Evolutionary conservation across 35 echinoderm and acorn worm genomes (phyloP), one percentile per base, ranked within the genome.

Genomic region (Amphiura filiformis): DNA sequence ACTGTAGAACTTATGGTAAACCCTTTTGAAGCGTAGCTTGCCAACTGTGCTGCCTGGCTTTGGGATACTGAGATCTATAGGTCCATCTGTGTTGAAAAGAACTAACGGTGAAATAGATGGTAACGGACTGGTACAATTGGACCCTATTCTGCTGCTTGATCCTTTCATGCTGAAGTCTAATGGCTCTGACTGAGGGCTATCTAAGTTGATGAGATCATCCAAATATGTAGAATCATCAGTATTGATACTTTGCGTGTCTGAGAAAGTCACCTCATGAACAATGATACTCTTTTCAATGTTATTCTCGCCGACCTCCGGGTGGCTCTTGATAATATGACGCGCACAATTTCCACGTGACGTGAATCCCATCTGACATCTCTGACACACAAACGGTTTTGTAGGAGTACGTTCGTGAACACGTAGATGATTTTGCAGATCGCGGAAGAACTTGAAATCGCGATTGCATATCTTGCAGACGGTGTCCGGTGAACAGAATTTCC

Each of bases 361-460:
- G 57, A 99, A 99, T 34, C 93, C 93, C 44, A 89, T 94, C 23
- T 87, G 91, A 65, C 96, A 99, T 34, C 86, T 80, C n/a, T 84
- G 91, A 57, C 96, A 99, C 31, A 84, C 81, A 47, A 89, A 99
- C 0, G 92, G 89, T 80, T 99, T 99, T 20, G 78, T 82, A 13
- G 87, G 90, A 15, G 93, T 95, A 36, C 89, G 90, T 61, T 94
- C 89, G 65, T 99, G 96, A 61, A 94, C 86, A 28, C 93, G 87
- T 86, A 99, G 39, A 36, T 99, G 96, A 88, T 99, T 94, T 65
- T 94, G 96, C 13, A 99, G 77, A 90, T 94, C 96, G 77, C 96
- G 35, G 90, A 99, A 99, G 75, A 99, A 99, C 38, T 92, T 94
- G 84, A 99, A 99, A 52, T 95, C 93, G 0, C 93, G 49, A 38